Conservation (phyloP, 2,113 vertebrate genomes). For the Syngnathoides biaculeatus region DNA sequence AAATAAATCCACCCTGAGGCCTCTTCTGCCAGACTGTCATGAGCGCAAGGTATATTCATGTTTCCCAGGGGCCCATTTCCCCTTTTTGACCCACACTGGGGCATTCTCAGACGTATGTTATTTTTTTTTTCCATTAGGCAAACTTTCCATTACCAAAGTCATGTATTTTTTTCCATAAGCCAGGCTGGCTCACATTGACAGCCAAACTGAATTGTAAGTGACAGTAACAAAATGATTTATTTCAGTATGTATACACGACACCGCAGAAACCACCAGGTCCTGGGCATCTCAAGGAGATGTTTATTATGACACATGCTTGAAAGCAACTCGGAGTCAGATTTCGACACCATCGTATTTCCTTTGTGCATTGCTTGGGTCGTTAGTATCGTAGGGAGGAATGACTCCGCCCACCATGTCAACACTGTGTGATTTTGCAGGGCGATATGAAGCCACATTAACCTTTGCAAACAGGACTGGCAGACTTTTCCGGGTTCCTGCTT, state of each 20-base stretch:
- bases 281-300: background rate
- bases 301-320: background rate
- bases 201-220: background rate
- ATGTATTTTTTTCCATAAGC: conserved; percentile 8
- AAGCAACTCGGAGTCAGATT: background rate
- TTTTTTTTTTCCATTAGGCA: conserved; percentile 14
- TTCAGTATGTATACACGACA: conserved; percentile 1
- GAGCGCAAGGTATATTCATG: conserved; percentile 29
- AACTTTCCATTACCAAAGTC: conserved; percentile 47
- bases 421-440: conserved; percentile 11
- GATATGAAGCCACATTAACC: conserved; percentile 1
- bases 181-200: background rate
- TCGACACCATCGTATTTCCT: background rate
- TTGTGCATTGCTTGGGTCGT: background rate
- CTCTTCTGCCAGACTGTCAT: conserved; percentile 30
- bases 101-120: conserved; percentile 50
- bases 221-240: conserved; percentile 16
- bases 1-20: conserved; percentile 35
- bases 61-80: conserved; percentile 49
- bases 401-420: conserved; percentile 16
- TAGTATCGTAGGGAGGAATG: conserved; percentile 15
- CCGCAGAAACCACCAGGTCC: too few relatives aligned
- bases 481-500: background rate
- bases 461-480: background rate
- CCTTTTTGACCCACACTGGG: conserved; percentile 21